These are phyloP conservation scores for Limnodromus scolopaceus DNA, from an alignment of 2,797 vertebrate species.

Conservation along the genomic window DNA sequence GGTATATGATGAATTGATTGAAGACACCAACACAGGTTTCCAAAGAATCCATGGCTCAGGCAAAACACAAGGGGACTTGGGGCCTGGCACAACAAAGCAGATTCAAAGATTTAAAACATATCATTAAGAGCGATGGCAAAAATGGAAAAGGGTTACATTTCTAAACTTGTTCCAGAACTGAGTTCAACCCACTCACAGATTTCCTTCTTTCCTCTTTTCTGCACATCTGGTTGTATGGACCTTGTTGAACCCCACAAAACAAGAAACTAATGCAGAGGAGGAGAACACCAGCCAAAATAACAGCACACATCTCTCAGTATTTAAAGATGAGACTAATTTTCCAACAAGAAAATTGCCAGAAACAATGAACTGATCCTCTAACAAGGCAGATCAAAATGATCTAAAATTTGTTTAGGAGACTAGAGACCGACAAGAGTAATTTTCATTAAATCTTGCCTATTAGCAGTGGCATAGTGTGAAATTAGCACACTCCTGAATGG, in stretches of 20 bases:
- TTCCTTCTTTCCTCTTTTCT: background rate
- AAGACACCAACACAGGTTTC: background rate
- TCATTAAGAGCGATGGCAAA: background rate
- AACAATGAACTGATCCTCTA: background rate
- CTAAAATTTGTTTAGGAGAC: background rate
- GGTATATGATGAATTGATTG: no score
- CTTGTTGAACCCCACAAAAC: background rate
- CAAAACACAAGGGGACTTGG: background rate
- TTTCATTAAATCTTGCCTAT: background rate
- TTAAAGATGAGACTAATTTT: background rate
- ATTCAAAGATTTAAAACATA: background rate
- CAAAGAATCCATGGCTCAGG: background rate
- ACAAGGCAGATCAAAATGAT: background rate
- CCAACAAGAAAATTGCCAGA: background rate
- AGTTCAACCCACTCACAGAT: background rate
- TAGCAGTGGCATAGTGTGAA: background rate
- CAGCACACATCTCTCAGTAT: background rate
- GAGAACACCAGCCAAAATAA: background rate
- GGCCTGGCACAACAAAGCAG: background rate
- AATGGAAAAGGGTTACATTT: background rate
- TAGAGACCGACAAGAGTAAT: background rate
- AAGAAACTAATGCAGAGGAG: background rate
- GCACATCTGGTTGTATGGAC: background rate
- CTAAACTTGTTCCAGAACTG: background rate
- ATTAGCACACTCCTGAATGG: background rate